Evolutionary conservation across 2,797 vertebrate genomes (phyloP).

Genomic region (Lagocephalus sceleratus): DNA sequence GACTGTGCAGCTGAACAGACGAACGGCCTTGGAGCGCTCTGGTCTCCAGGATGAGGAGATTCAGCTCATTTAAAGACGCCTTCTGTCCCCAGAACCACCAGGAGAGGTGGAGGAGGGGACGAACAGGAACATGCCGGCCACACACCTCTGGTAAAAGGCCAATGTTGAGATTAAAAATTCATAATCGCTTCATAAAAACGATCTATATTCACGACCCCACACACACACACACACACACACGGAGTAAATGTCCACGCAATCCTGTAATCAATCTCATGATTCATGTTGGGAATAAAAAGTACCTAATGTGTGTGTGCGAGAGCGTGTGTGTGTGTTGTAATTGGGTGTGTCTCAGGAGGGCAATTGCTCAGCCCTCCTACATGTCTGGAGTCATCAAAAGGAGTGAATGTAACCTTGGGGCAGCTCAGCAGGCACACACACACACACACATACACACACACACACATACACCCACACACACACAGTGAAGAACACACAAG

Average conservation of each 20-base stretch:
- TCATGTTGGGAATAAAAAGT: constrained; percentile 37
- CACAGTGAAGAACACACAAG: not conserved
- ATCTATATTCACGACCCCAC: constrained; percentile 1
- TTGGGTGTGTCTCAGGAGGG: constrained; percentile 54
- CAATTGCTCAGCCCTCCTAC: constrained; percentile 61
- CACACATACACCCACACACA: constrained; percentile 7
- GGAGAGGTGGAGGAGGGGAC: too few species aligned
- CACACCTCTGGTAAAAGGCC: not conserved
- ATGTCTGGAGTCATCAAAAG: constrained; percentile 68
- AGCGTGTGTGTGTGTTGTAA: constrained; percentile 27
- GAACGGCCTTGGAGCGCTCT: constrained; percentile 42
- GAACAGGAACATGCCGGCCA: too few species aligned
- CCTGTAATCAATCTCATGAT: too few species aligned
- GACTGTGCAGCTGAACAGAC: constrained; percentile 41
- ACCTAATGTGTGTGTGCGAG: constrained; percentile 18
- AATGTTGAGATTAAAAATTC: constrained; percentile 6
- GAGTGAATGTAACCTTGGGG: constrained; percentile 67
- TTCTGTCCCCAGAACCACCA: constrained; percentile 2
- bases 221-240: constrained; percentile 9
- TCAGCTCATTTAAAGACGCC: not conserved
- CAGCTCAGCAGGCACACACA: constrained; percentile 16
- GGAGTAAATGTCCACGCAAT: too few species aligned
- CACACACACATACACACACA: constrained; percentile 10
- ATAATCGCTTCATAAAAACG: constrained; percentile 22
- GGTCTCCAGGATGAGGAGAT: not conserved